These are phyloP conservation scores for Tragelaphus imberbis DNA, from an alignment of 2,113 vertebrate genomes.

Conservation along the genomic window DNA sequence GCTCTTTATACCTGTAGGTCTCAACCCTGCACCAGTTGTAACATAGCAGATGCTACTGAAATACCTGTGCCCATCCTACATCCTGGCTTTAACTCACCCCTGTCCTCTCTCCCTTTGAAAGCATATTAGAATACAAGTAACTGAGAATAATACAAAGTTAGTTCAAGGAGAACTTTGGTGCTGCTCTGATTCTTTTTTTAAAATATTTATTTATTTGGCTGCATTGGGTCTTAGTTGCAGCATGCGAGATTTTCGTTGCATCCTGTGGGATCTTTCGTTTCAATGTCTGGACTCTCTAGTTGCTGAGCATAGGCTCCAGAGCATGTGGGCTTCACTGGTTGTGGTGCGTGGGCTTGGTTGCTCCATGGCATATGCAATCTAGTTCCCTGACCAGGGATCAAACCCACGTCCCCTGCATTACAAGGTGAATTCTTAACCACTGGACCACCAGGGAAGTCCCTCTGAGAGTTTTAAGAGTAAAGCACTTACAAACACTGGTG, in stretches of 20 bases:
- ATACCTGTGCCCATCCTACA: neutral
- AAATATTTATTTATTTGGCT: neutral
- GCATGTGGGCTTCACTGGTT: neutral
- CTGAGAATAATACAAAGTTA: neutral
- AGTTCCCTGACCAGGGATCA: neutral
- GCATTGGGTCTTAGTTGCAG: neutral
- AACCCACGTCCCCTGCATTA: fast-evolving
- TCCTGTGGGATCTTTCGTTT: neutral
- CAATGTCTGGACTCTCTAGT: neutral
- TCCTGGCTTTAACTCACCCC: neutral
- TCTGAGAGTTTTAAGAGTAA: neutral
- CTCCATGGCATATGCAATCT: neutral
- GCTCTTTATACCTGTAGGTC: neutral
- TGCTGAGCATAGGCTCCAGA: neutral
- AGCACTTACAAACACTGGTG: neutral
- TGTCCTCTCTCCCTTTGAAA: neutral
- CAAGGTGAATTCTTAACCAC: neutral
- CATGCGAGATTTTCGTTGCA: fast-evolving
- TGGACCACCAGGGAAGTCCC: neutral
- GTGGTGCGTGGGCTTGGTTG: neutral
- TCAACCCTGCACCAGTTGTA: neutral
- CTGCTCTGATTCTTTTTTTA: neutral
- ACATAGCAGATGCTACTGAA: neutral
- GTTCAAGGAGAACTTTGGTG: neutral
- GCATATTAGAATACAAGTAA: neutral